Conservation (phyloP, 30 jellyfish, hydroid and myxozoan genomes). For the Phacellophora camtschatica region DNA sequence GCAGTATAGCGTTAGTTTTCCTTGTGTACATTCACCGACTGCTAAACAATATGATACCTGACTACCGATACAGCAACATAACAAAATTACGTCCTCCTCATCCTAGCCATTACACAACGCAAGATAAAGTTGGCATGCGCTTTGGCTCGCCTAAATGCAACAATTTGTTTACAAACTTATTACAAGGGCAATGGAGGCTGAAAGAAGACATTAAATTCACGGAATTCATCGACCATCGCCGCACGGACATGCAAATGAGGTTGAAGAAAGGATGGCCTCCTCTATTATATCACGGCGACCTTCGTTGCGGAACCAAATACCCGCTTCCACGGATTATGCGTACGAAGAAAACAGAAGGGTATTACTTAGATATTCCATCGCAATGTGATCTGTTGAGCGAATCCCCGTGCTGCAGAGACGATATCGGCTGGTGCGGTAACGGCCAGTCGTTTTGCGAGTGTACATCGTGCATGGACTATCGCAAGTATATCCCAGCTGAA, state of each 20-base stretch:
- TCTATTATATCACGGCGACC: slow-evolving; percentile 65
- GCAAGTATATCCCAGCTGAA: slow-evolving; percentile 71
- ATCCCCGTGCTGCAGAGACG: slow-evolving; percentile 89
- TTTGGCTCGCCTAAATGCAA: slow-evolving; percentile 22
- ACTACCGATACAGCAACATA: not conserved
- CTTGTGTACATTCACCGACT: slow-evolving; percentile 51
- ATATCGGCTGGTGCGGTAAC: slow-evolving; percentile 94
- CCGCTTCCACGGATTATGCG: slow-evolving; percentile 83
- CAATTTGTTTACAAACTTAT: slow-evolving; percentile 21
- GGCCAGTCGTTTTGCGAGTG: slow-evolving; percentile 80
- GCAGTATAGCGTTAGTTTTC: slow-evolving; percentile 24
- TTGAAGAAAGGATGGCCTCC: slow-evolving; percentile 94
- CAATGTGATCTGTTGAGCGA: slow-evolving; percentile 80
- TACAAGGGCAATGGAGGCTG: slow-evolving; percentile 84
- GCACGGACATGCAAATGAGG: slow-evolving; percentile 76
- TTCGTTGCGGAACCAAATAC: slow-evolving; percentile 79
- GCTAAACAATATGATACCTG: slow-evolving; percentile 48
- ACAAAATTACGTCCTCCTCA: slow-evolving; percentile 29
- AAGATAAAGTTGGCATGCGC: not conserved
- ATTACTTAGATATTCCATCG: slow-evolving; percentile 80
- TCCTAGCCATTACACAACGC: not conserved
- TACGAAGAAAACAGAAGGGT: slow-evolving; percentile 61
- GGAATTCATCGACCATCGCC: slow-evolving; percentile 34
- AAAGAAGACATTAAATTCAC: slow-evolving; percentile 35
- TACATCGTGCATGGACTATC: slow-evolving; percentile 67